Evolutionary conservation across 1,140 invertebrate species (phyloP).

Genomic region (Zaprionus africanus): DNA sequence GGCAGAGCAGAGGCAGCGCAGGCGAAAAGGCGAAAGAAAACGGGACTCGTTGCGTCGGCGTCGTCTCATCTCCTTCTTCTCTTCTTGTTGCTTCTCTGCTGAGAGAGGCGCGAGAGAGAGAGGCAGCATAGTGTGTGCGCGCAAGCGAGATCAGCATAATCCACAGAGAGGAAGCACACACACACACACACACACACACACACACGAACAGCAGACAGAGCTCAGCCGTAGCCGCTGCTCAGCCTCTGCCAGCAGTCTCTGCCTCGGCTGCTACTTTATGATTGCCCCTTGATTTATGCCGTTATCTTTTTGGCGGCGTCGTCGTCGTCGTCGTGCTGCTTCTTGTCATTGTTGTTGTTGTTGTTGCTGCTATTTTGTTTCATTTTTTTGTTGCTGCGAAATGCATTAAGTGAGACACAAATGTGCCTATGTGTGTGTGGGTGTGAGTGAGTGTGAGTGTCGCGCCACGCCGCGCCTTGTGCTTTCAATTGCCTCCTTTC

Average conservation of each 20-base stretch:
- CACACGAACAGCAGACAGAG: background rate
- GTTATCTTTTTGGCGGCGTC: constrained; percentile 14
- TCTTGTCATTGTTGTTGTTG: constrained; percentile 6
- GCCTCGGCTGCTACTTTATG: constrained; percentile 27
- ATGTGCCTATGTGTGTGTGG: constrained; percentile 7
- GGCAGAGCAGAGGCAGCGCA: background rate
- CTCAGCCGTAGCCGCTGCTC: constrained; percentile 17
- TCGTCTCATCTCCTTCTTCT: background rate
- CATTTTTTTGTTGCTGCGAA: constrained; percentile 30
- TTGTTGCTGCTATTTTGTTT: constrained; percentile 3
- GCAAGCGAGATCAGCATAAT: background rate
- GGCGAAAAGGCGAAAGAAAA: background rate
- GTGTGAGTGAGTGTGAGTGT: constrained; percentile 48
- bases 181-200: constrained; percentile 12
- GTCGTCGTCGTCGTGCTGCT: background rate
- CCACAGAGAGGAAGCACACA: constrained; percentile 6
- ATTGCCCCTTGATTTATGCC: constrained; percentile 59
- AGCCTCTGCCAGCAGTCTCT: no score
- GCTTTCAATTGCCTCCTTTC: constrained; percentile 55
- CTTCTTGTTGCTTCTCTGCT: background rate
- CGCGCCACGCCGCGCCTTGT: constrained; percentile 56
- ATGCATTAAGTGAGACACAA: constrained; percentile 41
- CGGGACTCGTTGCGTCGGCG: background rate
- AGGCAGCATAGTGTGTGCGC: background rate
- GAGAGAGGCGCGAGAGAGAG: background rate